Percentiles rank a stretch among this genome's conserved stretches.
These are phyloP conservation scores for Eupeodes corollae DNA, from an alignment of 1,140 invertebrate genomes.

Conservation along the genomic window DNA sequence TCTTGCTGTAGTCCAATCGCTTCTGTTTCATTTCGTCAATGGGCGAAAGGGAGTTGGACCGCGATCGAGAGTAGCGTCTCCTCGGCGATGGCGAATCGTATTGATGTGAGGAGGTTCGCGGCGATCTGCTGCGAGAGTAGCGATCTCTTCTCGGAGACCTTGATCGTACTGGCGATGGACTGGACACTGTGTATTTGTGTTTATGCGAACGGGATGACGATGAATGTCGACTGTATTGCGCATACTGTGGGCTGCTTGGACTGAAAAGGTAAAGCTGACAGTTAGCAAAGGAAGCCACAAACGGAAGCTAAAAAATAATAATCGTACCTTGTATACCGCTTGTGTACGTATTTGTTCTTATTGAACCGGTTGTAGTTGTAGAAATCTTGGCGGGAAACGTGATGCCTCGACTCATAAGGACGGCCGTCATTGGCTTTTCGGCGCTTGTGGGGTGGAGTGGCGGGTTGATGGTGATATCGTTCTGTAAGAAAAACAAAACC, in stretches of 20 bases:
- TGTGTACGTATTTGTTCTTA: slow-evolving; percentile 22
- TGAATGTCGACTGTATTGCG: not conserved
- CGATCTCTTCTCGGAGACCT: slow-evolving; percentile 14
- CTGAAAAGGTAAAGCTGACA: not conserved
- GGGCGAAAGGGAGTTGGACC: slow-evolving; percentile 20
- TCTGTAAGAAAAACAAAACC: slow-evolving; percentile 6
- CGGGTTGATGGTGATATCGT: slow-evolving; percentile 27
- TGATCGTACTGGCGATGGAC: slow-evolving; percentile 8
- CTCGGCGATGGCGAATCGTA: too few relatives aligned
- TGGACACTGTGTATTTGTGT: not conserved
- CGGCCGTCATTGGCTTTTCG: slow-evolving; percentile 25
- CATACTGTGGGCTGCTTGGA: not conserved
- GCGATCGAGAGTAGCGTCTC: slow-evolving; percentile 5
- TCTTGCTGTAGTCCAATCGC: slow-evolving; percentile 50
- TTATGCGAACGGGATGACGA: not conserved
- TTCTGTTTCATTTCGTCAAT: slow-evolving; percentile 34
- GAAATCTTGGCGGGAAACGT: slow-evolving; percentile 20
- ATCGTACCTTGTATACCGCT: slow-evolving; percentile 19
- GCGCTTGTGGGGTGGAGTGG: slow-evolving; percentile 29
- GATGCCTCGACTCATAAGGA: slow-evolving; percentile 10
- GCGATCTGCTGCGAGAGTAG: slow-evolving; percentile 5
- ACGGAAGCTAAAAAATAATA: not conserved
- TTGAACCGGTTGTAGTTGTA: slow-evolving; percentile 26
- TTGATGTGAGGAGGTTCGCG: not conserved
- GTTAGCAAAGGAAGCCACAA: not conserved